Evolutionary conservation across 2,797 vertebrate species (phyloP), one percentile per base, ranked within the genome.

Genomic region (Pseudochaenichthys georgianus): DNA sequence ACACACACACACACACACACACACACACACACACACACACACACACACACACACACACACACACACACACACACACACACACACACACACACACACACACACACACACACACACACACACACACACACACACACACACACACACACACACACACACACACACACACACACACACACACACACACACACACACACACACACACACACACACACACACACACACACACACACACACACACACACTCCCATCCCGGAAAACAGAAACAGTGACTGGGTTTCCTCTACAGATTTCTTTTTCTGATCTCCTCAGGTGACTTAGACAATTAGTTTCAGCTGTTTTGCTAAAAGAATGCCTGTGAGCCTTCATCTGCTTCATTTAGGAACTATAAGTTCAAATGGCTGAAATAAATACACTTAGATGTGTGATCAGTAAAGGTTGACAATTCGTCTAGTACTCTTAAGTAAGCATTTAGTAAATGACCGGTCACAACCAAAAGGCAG

Each of bases 171-270:
- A n/a, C n/a, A n/a, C n/a, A n/a, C n/a, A n/a, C n/a, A n/a, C n/a
- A n/a, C n/a, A n/a, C n/a, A n/a, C n/a, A 34, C 51, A 65, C n/a
- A 78, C 23, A 60, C 0, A 85, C 0, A 47, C 21, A 48, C 16
- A 67, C 41, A 75, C 55, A 28, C 28, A 4, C 28, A 28, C 28
- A 4, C 28, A 28, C 28, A 47, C 17, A 67, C 41, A 75, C 55
- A 64, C 5, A 66, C 3, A 59, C 13, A 34, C 51, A 65, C 1
- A 64, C 28, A 70, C 1, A 34, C 51, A n/a, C n/a, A n/a, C n/a
- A n/a, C n/a, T n/a, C n/a, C n/a, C n/a, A n/a, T n/a, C n/a, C n/a
- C n/a, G n/a, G n/a, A n/a, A n/a, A n/a, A 23, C 23, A 28, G 3
- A 28, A 28, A 28, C 23, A 28, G 3, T 4, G 23, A 28, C 23